phyloP scores from a whole-genome alignment of 2,113 vertebrate species.

The Delphinapterus leucas region DNA sequence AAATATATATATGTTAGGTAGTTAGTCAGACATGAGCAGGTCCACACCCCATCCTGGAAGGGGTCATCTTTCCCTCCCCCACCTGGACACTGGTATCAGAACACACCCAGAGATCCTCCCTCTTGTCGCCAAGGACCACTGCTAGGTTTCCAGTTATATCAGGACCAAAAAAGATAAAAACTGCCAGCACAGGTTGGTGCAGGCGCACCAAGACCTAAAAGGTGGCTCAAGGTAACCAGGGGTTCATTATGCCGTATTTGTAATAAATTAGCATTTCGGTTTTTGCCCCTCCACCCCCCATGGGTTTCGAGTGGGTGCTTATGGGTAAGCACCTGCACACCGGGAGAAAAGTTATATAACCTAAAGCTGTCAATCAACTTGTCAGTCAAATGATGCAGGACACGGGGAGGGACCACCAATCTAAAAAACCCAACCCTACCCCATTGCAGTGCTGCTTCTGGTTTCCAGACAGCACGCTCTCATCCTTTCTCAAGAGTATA shows the following conservation, averaged over 20 bases:
- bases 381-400: not conserved
- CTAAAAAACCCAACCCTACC: not conserved
- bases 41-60: not conserved
- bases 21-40: not conserved
- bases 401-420: not conserved
- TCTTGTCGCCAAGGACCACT: not conserved
- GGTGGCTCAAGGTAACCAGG: not conserved
- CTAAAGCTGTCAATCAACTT: not conserved
- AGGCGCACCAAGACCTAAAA: not conserved
- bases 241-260: not conserved
- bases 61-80: not conserved
- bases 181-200: not conserved
- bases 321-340: not conserved
- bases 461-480: not conserved
- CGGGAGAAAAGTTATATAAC: not conserved
- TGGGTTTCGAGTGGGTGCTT: not conserved
- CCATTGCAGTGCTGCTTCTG: not conserved
- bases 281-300: not conserved
- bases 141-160: not conserved
- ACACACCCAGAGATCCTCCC: not conserved
- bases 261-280: not conserved
- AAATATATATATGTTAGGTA: not conserved
- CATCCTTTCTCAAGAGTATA: not conserved
- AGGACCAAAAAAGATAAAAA: not conserved
- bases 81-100: not conserved